A percentile compares a stretch with the other conserved stretches of the same genome.
Conservation (phyloP, 1,140 invertebrate genomes). For the Hycleus cichorii region DNA sequence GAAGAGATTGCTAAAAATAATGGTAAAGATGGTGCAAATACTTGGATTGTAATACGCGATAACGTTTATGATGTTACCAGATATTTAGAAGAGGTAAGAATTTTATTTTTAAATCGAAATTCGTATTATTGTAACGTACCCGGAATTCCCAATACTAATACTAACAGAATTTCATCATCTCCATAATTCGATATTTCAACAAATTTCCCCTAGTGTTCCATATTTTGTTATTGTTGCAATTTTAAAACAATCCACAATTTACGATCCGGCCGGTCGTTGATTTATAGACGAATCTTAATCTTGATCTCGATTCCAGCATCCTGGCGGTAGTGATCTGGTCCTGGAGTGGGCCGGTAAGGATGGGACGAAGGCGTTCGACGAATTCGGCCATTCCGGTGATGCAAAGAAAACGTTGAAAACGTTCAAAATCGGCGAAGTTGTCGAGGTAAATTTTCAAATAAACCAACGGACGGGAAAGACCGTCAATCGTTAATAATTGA, state of each 20-base stretch:
- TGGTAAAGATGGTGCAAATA: slow-evolving; percentile 44
- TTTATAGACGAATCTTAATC: too few relatives aligned
- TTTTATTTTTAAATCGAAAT: background rate
- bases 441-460: too few relatives aligned
- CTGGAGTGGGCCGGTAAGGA: slow-evolving; percentile 57
- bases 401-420: slow-evolving; percentile 50
- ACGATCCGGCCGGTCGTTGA: too few relatives aligned
- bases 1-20: slow-evolving; percentile 50
- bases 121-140: too few relatives aligned
- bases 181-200: too few relatives aligned
- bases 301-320: slow-evolving; percentile 49
- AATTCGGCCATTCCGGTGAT: slow-evolving; percentile 56
- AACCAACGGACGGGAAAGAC: too few relatives aligned
- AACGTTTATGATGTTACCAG: slow-evolving; percentile 58
- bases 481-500: too few relatives aligned
- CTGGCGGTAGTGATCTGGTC: slow-evolving; percentile 54
- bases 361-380: slow-evolving; percentile 53
- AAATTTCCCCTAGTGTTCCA: too few relatives aligned
- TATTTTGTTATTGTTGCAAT: background rate
- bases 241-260: background rate
- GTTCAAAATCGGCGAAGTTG: slow-evolving; percentile 54
- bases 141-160: too few relatives aligned
- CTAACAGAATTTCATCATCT: too few relatives aligned
- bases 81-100: slow-evolving; percentile 48
- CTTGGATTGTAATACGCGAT: slow-evolving; percentile 59